phyloP scores from a whole-genome alignment of 2,113 vertebrate genomes.

The Cephalophus harveyi region DNA sequence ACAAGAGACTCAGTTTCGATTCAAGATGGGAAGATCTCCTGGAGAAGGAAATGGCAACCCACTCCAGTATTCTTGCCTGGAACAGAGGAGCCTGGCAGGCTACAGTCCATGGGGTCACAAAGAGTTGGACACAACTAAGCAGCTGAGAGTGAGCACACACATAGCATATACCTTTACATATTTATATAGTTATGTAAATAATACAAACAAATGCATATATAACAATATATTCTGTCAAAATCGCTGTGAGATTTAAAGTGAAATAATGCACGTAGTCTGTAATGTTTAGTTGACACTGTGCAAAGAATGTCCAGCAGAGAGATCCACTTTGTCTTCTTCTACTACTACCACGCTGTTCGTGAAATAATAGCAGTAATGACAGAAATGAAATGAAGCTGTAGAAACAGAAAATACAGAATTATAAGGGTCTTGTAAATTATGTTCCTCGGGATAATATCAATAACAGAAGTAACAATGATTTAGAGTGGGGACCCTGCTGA shows the following conservation, averaged over 20 bases:
- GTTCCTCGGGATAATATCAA: background rate
- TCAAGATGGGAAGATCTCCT: fast-evolving
- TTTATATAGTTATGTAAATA: background rate
- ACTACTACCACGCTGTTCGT: background rate
- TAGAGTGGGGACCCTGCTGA: background rate
- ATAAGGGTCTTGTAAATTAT: background rate
- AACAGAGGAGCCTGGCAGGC: background rate
- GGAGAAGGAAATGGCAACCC: background rate
- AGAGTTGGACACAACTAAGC: background rate
- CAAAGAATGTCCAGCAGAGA: background rate
- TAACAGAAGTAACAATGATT: background rate
- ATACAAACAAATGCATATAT: background rate
- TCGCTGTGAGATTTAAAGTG: background rate
- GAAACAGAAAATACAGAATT: background rate
- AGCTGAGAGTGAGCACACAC: background rate
- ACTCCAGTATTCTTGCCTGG: background rate
- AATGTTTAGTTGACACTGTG: background rate
- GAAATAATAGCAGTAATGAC: background rate
- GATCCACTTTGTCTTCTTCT: background rate
- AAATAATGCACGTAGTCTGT: background rate
- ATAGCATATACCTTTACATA: background rate
- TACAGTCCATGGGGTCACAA: fast-evolving
- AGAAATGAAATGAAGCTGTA: background rate
- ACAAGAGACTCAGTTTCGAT: background rate
- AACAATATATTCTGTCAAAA: background rate